Conservation (phyloP, 1,140 invertebrate species). For the Panagrolaimus sp. region DNA sequence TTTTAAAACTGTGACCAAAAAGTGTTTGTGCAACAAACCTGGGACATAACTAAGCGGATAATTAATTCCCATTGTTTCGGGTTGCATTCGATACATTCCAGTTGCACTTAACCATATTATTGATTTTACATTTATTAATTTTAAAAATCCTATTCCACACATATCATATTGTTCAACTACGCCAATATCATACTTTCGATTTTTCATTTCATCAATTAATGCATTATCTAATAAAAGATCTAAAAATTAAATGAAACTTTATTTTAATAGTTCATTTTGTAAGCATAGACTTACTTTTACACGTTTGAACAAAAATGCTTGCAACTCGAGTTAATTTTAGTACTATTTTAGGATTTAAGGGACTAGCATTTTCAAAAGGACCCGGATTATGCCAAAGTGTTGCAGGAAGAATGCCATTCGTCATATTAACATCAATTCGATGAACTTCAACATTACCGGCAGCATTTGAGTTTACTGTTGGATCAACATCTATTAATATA, state of each 20-base stretch:
- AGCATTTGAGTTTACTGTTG: constrained; percentile 29
- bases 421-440: constrained; percentile 36
- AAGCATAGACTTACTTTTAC: constrained; percentile 33
- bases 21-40: constrained; percentile 24
- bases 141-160: constrained; percentile 46
- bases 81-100: constrained; percentile 39
- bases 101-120: constrained; percentile 46
- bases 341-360: constrained; percentile 48
- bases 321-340: constrained; percentile 46
- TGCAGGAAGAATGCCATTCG: constrained; percentile 24
- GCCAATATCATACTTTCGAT: constrained; percentile 38
- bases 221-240: constrained; percentile 22
- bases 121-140: constrained; percentile 26
- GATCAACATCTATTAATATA: constrained; percentile 45
- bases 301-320: constrained; percentile 38
- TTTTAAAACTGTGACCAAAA: neutral
- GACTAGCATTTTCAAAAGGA: constrained; percentile 50
- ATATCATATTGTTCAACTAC: constrained; percentile 52
- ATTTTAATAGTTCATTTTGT: constrained; percentile 16
- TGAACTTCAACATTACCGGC: constrained; percentile 24
- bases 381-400: constrained; percentile 52
- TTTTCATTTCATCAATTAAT: constrained; percentile 27
- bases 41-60: constrained; percentile 53
- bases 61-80: constrained; percentile 42
- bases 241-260: constrained; percentile 19